Base-by-base conservation (phyloP, 2,797 vertebrate species). In the Helostoma temminkii region DNA sequence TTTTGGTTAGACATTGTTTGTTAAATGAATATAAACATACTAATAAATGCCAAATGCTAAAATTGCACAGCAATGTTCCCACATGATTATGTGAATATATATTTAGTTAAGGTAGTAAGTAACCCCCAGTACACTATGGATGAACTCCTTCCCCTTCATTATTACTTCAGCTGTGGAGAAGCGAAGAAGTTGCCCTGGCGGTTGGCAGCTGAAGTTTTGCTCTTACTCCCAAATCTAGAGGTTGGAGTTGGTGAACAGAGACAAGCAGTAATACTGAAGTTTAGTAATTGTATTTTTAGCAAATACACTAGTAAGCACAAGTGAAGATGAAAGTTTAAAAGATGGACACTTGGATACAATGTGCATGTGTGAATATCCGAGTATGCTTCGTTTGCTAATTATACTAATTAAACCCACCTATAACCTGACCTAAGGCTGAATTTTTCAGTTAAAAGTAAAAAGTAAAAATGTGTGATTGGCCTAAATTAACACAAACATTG, bases 171-270 rank as follows among this genome's bases (percentile, higher is more conserved):
- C 79, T 96, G 76, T 4, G 97, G 97, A 83, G 97, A 97, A 65
- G 95, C 91, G 81, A 97, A 98, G 89, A 96, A 97, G 81, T 89
- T 94, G 57, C 94, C 92, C 67, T 95, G 94, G 24, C 92, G 90
- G 65, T 92, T 85, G 45, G 81, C 91, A 26, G 89, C 78, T 0
- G 94, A 50, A 19, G 94, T 92, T 83, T 96, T 97, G 92, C 92
- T 93, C 90, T 95, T 97, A 91, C 94, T 96, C 73, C 95, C 95
- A 89, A 97, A 97, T 82, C 96, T 98, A 48, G 42, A 28, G 22
- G 41, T 36, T 9, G 2, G 26, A 12, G 5, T 19, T 2, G 1
- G 21, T 32, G n/a, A 18, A 19, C 4, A 3, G 2, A 6, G 15
- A 2, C 4, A 71, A 10, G 34, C 0, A 66, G 24, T 6, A 16